A percentile compares a stretch with the other conserved stretches of the same genome.
phyloP scores from a whole-genome alignment of 1,140 invertebrate genomes.

The Macrobrachium rosenbergii region DNA sequence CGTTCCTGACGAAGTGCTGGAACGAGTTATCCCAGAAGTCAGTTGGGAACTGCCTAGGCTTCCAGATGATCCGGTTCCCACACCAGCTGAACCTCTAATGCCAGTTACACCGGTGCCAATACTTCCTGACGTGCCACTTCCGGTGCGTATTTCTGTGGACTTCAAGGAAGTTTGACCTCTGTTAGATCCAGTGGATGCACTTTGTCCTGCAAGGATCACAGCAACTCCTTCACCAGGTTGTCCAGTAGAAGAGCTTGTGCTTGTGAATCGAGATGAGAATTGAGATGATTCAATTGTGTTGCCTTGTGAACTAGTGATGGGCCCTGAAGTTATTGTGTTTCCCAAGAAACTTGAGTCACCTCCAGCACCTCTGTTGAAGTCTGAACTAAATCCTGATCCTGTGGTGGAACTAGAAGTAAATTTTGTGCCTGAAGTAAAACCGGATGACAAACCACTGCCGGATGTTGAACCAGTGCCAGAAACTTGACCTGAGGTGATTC shows the following conservation, averaged over 20 bases:
- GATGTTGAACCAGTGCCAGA: background rate
- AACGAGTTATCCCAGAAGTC: too few species aligned
- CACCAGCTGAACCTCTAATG: background rate
- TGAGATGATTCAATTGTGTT: background rate
- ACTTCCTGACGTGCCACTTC: background rate
- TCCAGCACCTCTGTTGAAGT: too few species aligned
- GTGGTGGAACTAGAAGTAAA: background rate
- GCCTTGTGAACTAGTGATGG: background rate
- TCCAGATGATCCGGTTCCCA: background rate
- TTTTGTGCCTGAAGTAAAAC: background rate
- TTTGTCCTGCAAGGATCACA: slow-evolving; percentile 10
- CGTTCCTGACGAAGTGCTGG: too few species aligned
- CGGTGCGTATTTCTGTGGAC: background rate
- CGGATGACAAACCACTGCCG: background rate
- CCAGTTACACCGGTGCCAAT: background rate
- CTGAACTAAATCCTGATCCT: too few species aligned
- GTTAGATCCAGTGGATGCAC: background rate
- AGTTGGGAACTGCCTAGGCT: background rate
- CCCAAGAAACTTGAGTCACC: too few species aligned
- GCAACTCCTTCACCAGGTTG: slow-evolving; percentile 2
- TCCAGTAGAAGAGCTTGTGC: background rate
- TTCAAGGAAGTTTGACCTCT: slow-evolving; percentile 1
- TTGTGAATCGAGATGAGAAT: background rate
- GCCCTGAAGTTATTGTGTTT: too few species aligned
- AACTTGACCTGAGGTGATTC: background rate